phyloP scores from a whole-genome alignment of 2,113 vertebrate genomes.

The Scophthalmus maximus region DNA sequence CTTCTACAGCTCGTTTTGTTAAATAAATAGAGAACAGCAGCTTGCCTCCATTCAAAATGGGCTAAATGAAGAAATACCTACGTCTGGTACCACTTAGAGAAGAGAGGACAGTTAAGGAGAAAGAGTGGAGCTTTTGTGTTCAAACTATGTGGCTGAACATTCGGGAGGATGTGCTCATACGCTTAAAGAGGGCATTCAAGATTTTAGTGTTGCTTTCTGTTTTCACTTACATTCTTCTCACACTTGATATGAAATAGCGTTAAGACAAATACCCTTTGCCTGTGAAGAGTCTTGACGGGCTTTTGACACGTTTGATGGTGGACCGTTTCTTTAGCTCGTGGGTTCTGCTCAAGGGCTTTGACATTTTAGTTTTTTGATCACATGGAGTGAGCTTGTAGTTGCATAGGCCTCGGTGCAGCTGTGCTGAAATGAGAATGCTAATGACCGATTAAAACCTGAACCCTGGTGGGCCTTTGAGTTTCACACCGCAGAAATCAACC shows the following conservation, averaged over 20 bases:
- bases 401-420: constrained; percentile 57
- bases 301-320: constrained; percentile 34
- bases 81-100: constrained; percentile 81
- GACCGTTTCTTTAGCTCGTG: constrained; percentile 22
- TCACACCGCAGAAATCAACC: constrained; percentile 54
- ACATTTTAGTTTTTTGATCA: constrained; percentile 35
- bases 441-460: constrained; percentile 73
- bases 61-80: constrained; percentile 77
- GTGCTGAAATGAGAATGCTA: constrained; percentile 66
- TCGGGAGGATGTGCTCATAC: constrained; percentile 53
- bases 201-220: constrained; percentile 44
- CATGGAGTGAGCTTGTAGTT: constrained; percentile 33
- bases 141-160: constrained; percentile 52
- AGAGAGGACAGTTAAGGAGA: constrained; percentile 68
- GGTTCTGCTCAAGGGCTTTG: constrained; percentile 29
- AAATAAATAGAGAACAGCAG: constrained; percentile 80
- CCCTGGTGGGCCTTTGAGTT: constrained; percentile 65
- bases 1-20: constrained; percentile 82
- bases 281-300: constrained; percentile 27
- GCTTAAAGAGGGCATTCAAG: constrained; percentile 53
- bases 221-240: constrained; percentile 33
- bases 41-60: constrained; percentile 69
- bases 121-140: constrained; percentile 79
- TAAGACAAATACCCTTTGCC: constrained; percentile 55
- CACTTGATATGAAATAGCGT: constrained; percentile 38